Base-by-base conservation (phyloP, 1,140 invertebrate genomes). In the Drosophila suzukii region DNA sequence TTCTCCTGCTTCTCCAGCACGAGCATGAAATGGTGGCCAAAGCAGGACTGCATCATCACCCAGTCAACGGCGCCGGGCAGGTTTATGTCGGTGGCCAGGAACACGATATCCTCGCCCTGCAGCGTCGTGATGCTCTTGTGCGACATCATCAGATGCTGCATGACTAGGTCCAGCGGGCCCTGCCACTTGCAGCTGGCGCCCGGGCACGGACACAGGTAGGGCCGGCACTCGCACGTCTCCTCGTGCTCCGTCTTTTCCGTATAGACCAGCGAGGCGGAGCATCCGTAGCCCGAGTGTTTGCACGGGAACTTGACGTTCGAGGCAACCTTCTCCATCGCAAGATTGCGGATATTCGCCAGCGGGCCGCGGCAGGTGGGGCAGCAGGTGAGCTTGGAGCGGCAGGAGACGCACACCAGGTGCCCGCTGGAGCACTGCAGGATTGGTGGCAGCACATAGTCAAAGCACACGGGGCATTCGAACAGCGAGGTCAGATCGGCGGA, bases 41-140 rank as follows among this genome's bases (percentile, higher is more conserved):
- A 99, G 93, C 99, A 99, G 10, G 98, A 98, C 92, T 99, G 99
- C 98, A 99, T 99, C 99, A 99, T 99, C 0, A 99, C 99, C 99
- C 99, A 99, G 92, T 99, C 99, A 3, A 99, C 99, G 60, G 99
- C 99, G 63, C 99, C 99, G 51, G 98, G 98, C 72, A 99, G 94
- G 93, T 99, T 99, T 55, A 99, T 99, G 93, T 99, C 99, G 43
- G 99, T 99, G 2, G 99, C 99, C 76, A 99, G 94, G 93, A 99
- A 99, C 43, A 99, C 99, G 90, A 99, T 99, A 92, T 99, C 99
- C 93, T 99, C 99, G 12, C 96, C 95, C 94, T 97, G 96, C 75
- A 99, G 94, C 44, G 99, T 99, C 4, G 99, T 99, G 76, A 99
- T 99, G 82, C 98, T 99, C 93, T 99, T 99, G 93, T 99, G 99